Evolutionary conservation across 2,113 vertebrate species (phyloP).

Genomic region (Pachyramphus minor): DNA sequence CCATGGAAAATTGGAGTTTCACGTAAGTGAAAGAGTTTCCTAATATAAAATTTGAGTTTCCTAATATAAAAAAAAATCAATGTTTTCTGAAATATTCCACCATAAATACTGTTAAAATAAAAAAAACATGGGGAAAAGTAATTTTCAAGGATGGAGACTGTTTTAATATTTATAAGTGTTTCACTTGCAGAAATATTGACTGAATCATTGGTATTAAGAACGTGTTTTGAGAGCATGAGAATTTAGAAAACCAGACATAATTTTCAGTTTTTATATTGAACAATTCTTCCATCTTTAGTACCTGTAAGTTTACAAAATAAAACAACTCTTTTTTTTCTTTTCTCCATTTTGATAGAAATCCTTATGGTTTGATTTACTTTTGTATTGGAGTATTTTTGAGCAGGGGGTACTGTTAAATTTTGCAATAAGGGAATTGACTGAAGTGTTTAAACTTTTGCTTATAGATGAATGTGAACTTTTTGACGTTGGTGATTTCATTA

Average conservation of each 20-base stretch:
- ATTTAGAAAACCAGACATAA: not conserved
- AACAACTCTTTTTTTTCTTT: not conserved
- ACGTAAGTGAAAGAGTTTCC: not conserved
- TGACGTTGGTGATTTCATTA: not conserved
- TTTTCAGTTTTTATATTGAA: not conserved
- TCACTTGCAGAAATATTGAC: not conserved
- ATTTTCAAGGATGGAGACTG: not conserved
- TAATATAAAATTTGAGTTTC: not conserved
- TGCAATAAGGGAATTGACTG: not conserved
- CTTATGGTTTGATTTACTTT: not conserved
- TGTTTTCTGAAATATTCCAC: not conserved
- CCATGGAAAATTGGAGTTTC: not conserved
- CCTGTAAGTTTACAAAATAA: not conserved
- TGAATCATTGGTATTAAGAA: not conserved
- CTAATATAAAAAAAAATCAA: not conserved
- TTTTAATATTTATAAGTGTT: not conserved
- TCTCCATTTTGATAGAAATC: not conserved
- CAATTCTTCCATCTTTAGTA: not conserved
- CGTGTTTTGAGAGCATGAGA: not conserved
- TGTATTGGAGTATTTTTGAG: not conserved
- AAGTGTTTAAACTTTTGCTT: not conserved
- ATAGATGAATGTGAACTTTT: not conserved
- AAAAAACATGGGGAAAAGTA: not conserved
- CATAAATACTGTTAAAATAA: not conserved
- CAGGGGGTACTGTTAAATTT: not conserved